phyloP scores from a whole-genome alignment of 2,888 invertebrate genomes.

The Nomada lathburiana region DNA sequence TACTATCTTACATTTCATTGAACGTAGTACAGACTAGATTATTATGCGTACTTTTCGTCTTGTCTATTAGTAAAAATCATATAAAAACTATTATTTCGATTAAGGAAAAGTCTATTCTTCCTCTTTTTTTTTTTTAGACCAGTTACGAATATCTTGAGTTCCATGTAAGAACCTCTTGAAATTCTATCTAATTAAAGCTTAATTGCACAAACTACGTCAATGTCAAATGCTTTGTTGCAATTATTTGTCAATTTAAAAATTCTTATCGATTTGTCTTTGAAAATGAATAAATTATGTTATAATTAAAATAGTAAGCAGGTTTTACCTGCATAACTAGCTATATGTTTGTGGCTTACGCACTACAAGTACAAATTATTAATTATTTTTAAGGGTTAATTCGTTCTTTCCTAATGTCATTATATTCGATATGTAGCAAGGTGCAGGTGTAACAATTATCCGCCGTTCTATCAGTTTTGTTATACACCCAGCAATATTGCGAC shows the following conservation, averaged over 20 bases:
- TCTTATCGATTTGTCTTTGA: neutral
- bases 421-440: conserved; percentile 76
- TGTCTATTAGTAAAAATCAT: neutral
- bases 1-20: neutral
- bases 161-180: neutral
- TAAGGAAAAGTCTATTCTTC: neutral
- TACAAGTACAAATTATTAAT: conserved; percentile 3
- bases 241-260: neutral
- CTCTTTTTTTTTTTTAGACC: conserved; percentile 1
- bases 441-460: conserved; percentile 71
- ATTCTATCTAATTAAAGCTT: neutral
- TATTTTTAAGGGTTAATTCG: conserved; percentile 61
- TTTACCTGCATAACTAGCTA: neutral
- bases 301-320: neutral
- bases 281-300: conserved; percentile 7
- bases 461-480: conserved; percentile 72
- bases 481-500: conserved; percentile 71
- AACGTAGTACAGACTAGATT: neutral
- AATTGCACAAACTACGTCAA: conserved; percentile 6
- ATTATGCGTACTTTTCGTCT: neutral
- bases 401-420: conserved; percentile 75
- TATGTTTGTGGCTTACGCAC: neutral
- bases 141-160: neutral
- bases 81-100: neutral
- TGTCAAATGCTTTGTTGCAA: neutral